Evolutionary conservation across 53 echinoderm and acorn worm genomes (phyloP).

Genomic region (Hippasteria phrygiana): DNA sequence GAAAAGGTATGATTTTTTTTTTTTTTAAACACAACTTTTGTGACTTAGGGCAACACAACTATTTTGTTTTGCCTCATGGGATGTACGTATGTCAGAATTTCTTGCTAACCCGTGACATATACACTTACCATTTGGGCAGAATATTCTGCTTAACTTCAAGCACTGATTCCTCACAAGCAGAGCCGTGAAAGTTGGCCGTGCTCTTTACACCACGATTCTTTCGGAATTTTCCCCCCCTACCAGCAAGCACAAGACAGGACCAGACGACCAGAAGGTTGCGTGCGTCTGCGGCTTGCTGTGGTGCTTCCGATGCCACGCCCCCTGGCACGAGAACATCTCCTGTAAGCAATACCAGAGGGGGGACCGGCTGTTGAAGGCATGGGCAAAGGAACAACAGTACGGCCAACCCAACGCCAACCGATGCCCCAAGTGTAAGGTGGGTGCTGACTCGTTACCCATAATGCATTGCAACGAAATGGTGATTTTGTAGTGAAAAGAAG

Average conservation of each 20-base stretch:
- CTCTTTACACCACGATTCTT: background rate
- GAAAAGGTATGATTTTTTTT: too few relatives aligned
- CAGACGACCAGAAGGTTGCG: constrained; percentile 36
- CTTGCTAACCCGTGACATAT: too few relatives aligned
- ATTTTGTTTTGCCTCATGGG: too few relatives aligned
- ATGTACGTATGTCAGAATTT: too few relatives aligned
- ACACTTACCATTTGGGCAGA: too few relatives aligned
- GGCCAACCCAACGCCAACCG: constrained; percentile 65
- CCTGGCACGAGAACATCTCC: constrained; percentile 67
- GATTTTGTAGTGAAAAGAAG: too few relatives aligned
- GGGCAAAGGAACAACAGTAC: constrained; percentile 64
- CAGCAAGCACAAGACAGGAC: constrained; percentile 30
- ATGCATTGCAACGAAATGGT: too few relatives aligned
- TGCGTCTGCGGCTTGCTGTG: constrained; percentile 67
- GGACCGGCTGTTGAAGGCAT: constrained; percentile 61
- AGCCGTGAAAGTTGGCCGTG: too few relatives aligned
- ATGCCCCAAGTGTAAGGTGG: constrained; percentile 78
- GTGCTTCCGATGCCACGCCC: constrained; percentile 82
- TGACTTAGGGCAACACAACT: too few relatives aligned
- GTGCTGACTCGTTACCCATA: background rate
- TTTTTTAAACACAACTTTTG: too few relatives aligned
- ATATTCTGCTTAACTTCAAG: too few relatives aligned
- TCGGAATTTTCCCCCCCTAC: background rate
- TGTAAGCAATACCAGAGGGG: constrained; percentile 69
- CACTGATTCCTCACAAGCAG: too few relatives aligned